Percentiles rank a stretch among this genome's conserved stretches.
Conservation (phyloP, 2,113 vertebrate species). For the Ptilorrhoa leucosticta region DNA sequence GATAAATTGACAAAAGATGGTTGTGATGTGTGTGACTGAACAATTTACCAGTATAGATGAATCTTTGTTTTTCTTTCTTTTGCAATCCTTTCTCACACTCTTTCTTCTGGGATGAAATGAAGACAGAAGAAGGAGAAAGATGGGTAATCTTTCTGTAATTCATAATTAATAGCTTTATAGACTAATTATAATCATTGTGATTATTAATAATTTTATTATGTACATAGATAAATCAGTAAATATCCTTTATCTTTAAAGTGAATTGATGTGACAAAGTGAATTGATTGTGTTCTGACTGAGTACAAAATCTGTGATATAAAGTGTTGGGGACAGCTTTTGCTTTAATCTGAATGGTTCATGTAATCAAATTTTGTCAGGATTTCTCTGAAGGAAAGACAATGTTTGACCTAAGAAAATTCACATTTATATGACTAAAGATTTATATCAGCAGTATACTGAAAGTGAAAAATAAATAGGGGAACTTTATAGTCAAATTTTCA, state of each 20-base stretch:
- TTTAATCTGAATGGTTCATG: neutral
- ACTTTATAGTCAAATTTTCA: neutral
- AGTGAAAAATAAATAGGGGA: neutral
- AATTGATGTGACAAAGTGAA: neutral
- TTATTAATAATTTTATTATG: neutral
- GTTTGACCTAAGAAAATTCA: neutral
- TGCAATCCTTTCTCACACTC: conserved; percentile 10
- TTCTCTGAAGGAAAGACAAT: neutral
- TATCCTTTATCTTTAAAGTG: neutral
- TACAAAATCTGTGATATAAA: neutral
- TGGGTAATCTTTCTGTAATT: conserved; percentile 76
- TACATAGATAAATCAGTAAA: neutral
- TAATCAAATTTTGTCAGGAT: neutral
- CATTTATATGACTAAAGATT: neutral
- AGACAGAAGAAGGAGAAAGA: conserved; percentile 83
- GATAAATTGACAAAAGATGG: neutral
- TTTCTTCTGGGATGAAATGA: conserved; percentile 52
- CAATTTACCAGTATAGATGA: neutral
- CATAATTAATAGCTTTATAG: neutral
- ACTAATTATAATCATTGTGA: neutral
- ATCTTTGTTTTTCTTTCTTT: conserved; percentile 29
- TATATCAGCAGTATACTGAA: neutral
- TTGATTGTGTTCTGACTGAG: neutral
- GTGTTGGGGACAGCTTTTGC: neutral
- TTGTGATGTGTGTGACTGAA: neutral